Base-by-base conservation (phyloP, 2,113 vertebrate species). In the Neogale vison region DNA sequence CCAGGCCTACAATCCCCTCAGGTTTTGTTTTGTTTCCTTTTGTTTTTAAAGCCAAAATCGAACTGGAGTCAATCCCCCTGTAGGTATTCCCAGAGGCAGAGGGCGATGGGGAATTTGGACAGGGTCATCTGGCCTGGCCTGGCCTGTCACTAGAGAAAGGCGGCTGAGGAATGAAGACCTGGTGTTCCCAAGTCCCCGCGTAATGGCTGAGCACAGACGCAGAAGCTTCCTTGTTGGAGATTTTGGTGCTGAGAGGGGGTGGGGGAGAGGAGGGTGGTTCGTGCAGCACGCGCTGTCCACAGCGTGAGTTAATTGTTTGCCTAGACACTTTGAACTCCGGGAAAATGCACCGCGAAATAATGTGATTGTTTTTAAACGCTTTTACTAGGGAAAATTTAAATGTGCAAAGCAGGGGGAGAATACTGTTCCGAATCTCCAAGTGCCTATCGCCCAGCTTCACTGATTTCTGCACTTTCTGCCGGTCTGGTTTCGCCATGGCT, bases 211-310 rank as follows among this genome's bases (percentile, higher is more conserved):
- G 34, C 4, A 10, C n/a, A 24, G 26, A 57, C 29, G 23, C 65
- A 23, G 39, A 80, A 52, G 10, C 24, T 1, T 47, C 87, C 36
- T 39, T 23, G 7, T 31, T 26, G n/a, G 34, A 17, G 12, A 13
- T 31, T 13, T 8, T 31, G 81, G 34, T n/a, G 63, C 39, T 20
- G 29, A 7, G 42, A 47, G n/a, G 61, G 31, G 39, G 18, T 9
- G 13, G 11, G 3, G 29, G 23, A 36, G 42, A 24, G 26, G 7
- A 15, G 13, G n/a, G 23, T 29, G 42, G 57, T 23, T 79, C 23
- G 0, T 39, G 29, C 29, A 11, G 2, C 26, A 5, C 8, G 57
- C 0, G 8, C 5, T 3, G 0, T 36, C 5, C 18, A 15, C 61
- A 57, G 71, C 2, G 15, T 21, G 20, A 29, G 1, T 72, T 34